Evolutionary conservation across 1,140 invertebrate genomes (phyloP).

Genomic region (Fopius arisanus): DNA sequence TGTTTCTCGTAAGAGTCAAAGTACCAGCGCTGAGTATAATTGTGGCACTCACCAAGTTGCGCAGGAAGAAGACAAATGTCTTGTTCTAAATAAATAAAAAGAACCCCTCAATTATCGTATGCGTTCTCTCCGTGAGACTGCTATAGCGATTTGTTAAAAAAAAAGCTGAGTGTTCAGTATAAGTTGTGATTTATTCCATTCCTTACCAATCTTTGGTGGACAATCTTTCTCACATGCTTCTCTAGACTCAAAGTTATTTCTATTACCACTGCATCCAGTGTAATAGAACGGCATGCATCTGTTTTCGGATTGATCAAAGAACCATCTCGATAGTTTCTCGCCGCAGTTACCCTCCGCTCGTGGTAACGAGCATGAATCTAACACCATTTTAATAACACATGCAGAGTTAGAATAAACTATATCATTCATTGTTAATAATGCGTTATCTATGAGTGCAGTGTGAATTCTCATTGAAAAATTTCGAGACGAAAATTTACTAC

Average conservation of each 20-base stretch:
- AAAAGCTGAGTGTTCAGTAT: slow-evolving; percentile 18
- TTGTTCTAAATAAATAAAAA: slow-evolving; percentile 64
- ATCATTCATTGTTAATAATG: background rate
- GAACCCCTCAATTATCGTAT: slow-evolving; percentile 29
- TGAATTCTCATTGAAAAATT: too few relatives aligned
- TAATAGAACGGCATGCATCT: slow-evolving; percentile 96
- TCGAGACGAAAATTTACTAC: too few relatives aligned
- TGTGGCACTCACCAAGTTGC: slow-evolving; percentile 79
- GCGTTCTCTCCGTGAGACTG: background rate
- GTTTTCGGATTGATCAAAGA: slow-evolving; percentile 84
- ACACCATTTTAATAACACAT: slow-evolving; percentile 56
- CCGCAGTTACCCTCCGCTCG: slow-evolving; percentile 82
- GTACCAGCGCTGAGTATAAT: slow-evolving; percentile 83
- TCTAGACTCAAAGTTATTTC: slow-evolving; percentile 83
- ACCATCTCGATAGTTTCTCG: slow-evolving; percentile 81
- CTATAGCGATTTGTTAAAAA: background rate
- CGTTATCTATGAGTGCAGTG: too few relatives aligned
- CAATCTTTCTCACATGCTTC: slow-evolving; percentile 83
- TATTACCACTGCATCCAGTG: slow-evolving; percentile 89
- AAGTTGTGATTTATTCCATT: slow-evolving; percentile 17
- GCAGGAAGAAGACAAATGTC: slow-evolving; percentile 80
- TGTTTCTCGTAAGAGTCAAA: slow-evolving; percentile 77
- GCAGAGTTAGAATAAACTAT: slow-evolving; percentile 35
- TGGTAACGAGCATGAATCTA: slow-evolving; percentile 82
- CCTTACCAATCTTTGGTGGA: slow-evolving; percentile 81